A percentile compares a stretch with the other conserved stretches of the same genome.
Evolutionary conservation across 2,888 invertebrate genomes (phyloP).

Genomic region (Nesidiocoris tenuis): DNA sequence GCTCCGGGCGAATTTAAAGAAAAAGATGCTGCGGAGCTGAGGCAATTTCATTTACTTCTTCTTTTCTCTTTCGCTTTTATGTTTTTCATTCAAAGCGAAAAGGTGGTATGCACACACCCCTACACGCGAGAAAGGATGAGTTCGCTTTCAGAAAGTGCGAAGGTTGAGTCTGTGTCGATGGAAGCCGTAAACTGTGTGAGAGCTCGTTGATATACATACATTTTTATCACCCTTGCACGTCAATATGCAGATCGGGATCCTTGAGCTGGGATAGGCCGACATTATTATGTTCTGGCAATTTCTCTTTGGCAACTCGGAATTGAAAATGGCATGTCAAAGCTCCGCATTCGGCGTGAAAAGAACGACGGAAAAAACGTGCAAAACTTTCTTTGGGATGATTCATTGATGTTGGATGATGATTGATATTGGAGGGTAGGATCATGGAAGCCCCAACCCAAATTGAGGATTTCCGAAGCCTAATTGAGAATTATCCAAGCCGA

Average conservation of each 20-base stretch:
- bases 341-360: too few species aligned
- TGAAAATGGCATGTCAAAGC: too few species aligned
- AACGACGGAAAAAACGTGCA: too few species aligned
- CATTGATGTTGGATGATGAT: too few species aligned
- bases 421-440: too few species aligned
- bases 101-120: neutral
- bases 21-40: neutral
- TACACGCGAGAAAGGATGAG: neutral
- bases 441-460: too few species aligned
- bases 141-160: neutral
- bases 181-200: neutral
- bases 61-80: neutral
- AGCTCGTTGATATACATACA: neutral
- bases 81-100: neutral
- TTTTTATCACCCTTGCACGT: neutral
- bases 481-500: too few species aligned
- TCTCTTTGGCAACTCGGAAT: too few species aligned
- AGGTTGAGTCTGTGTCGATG: neutral
- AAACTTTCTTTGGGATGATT: too few species aligned
- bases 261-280: too few species aligned
- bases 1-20: neutral
- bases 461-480: too few species aligned
- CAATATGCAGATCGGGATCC: neutral
- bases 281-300: too few species aligned
- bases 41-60: neutral